Conservation (phyloP, 2,888 invertebrate genomes). For the Parthenolecanium corni region DNA sequence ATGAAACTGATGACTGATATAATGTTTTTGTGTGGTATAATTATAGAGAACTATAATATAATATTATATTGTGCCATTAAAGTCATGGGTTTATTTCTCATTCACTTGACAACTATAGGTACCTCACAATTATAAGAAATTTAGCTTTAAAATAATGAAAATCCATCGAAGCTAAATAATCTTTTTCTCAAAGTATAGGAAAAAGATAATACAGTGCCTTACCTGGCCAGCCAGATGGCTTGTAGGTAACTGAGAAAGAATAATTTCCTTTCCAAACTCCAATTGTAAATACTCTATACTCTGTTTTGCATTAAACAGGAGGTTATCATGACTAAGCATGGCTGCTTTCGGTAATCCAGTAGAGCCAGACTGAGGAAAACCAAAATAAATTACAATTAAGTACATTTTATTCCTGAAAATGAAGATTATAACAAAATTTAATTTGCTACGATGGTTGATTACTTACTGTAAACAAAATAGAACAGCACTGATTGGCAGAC, state of each 20-base stretch:
- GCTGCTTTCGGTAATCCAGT: constrained; percentile 83
- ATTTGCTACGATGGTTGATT: background rate
- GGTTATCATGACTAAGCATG: constrained; percentile 84
- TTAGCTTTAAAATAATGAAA: too few species aligned
- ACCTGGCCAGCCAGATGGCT: constrained; percentile 87
- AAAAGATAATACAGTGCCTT: too few species aligned
- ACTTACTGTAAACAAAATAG: constrained; percentile 69
- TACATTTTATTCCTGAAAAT: background rate
- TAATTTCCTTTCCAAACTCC: constrained; percentile 46
- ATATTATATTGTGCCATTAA: too few species aligned
- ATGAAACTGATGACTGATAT: too few species aligned
- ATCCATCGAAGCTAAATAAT: too few species aligned
- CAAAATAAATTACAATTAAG: too few species aligned
- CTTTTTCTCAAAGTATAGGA: too few species aligned
- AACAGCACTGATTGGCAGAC: constrained; percentile 72
- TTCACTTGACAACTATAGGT: too few species aligned
- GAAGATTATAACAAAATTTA: background rate
- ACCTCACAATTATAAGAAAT: too few species aligned
- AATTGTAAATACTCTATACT: constrained; percentile 48
- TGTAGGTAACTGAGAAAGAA: constrained; percentile 73
- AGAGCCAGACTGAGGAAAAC: constrained; percentile 75
- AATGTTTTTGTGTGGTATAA: too few species aligned
- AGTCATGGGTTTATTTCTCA: too few species aligned
- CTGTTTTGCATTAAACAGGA: constrained; percentile 55
- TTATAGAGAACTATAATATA: too few species aligned